Evolutionary conservation across 2,113 vertebrate species (phyloP), one percentile per base, ranked within the genome.

Genomic region (Coptodon rendalli): DNA sequence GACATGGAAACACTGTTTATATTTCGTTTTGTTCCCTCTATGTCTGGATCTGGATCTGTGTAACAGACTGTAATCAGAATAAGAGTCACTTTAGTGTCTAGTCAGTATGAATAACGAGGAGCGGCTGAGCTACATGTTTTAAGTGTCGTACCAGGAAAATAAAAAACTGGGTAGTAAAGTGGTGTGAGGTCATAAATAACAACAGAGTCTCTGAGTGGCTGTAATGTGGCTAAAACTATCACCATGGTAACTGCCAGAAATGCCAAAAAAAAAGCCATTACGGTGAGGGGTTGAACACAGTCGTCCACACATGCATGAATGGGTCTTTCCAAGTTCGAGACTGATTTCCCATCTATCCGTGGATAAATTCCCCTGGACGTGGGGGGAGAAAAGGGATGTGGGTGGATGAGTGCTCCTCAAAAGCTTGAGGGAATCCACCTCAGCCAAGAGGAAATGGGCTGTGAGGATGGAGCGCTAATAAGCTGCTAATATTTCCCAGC

Each of bases 191-290:
- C 90, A 53, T 89, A 85, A 93, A 89, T 89, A 89, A 88, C 86
- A 68, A 79, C 22, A 43, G 59, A 79, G 22, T 14, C 13, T 68
- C 8, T 7, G 50, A 71, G 84, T 57, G 52, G 73, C 31, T 81
- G 38, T 50, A 66, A 89, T 81, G 81, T 53, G 48, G 86, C 54
- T 81, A 31, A 48, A 93, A 19, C 83, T 57, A 80, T 93, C 86
- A 40, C 90, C 83, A 34, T 29, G 22, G 89, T 59, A 86, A 93
- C 88, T 48, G 85, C 43, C 66, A 83, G 86, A 45, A 87, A 93
- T 89, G 90, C 87, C 73, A 84, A 27, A 89, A 90, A 89, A 19
- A 92, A 90, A 56, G 48, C 87, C 83, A 66, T 85, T 80, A 83
- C 2, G 38, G 71, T 7, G 43, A 31, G 56, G 13, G 78, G 83